These are phyloP conservation scores for Carpatolechia fugitivella DNA, from an alignment of 2,888 invertebrate species.

Conservation along the genomic window DNA sequence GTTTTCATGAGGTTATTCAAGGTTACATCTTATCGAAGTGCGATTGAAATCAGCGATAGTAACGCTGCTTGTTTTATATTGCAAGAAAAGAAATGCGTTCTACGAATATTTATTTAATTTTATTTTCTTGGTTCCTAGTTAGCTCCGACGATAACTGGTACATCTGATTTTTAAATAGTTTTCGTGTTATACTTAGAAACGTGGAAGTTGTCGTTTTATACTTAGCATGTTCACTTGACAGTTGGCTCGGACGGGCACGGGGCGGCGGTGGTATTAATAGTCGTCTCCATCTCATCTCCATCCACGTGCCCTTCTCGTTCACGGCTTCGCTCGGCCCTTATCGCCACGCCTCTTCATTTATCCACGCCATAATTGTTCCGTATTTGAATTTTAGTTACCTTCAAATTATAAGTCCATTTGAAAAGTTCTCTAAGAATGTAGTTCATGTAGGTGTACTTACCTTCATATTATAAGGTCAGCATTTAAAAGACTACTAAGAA, in stretches of 20 bases:
- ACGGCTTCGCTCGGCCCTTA: conserved; percentile 32
- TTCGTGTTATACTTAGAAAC: conserved; percentile 6
- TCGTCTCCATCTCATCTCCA: no score
- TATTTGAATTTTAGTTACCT: conserved; percentile 12
- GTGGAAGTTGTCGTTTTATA: conserved; percentile 10
- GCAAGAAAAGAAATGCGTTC: not conserved
- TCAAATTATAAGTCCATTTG: conserved; percentile 12
- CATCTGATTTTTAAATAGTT: conserved; percentile 11
- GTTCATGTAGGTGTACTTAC: not conserved
- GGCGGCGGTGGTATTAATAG: conserved; percentile 47
- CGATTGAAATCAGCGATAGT: not conserved
- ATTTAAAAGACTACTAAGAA: no score
- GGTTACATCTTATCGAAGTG: not conserved
- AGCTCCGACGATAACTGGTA: not conserved
- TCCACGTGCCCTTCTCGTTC: conserved; percentile 43
- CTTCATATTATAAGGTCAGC: no score
- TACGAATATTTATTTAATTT: not conserved
- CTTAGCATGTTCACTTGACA: conserved; percentile 5
- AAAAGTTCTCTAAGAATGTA: not conserved
- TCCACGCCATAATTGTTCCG: conserved; percentile 22
- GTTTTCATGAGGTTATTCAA: not conserved
- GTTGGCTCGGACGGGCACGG: conserved; percentile 17
- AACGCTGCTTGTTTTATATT: not conserved
- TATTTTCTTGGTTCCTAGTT: no score
- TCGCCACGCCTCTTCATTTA: conserved; percentile 42